Evolutionary conservation across 2,797 vertebrate genomes (phyloP), one percentile per base, ranked within the genome.

Genomic region (Odontamblyopus rebecca): DNA sequence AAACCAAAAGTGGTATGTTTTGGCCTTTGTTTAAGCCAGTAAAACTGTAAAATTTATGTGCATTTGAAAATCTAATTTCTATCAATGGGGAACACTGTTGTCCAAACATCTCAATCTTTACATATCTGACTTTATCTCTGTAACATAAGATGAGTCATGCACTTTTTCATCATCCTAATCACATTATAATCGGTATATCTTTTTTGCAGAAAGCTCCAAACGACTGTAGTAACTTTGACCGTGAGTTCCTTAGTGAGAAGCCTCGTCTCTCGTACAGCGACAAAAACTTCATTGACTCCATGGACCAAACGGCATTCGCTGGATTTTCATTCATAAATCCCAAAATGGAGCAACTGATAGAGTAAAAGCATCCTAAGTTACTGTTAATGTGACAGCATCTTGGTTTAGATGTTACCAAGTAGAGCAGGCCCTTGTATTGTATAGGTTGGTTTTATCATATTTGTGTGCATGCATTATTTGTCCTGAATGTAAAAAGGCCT

Each of bases 231-330:
- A 99, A 99, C 93, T 99, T 99, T 6, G 98, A 99, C 89, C 93
- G 96, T 19, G 98, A 99, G 86, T 99, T 99, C 88, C 94, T 99
- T 75, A 97, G 92, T 0, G 98, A 99, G 93, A 99, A 99, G 88
- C 94, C 98, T 0, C 96, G 95, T 38, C 79, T 99, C 38, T 99
- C 98, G 19, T 91, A 95, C 92, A 95, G 96, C 0, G 98, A 99
- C 76, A 99, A 99, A 93, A 96, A 96, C 89, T 94, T 99, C 85
- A 98, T 99, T 0, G 97, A 99, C 80, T 99, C 98, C 85, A 99
- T 99, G 96, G 98, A 99, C 89, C 98, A 98, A 83, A 72, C 92
- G 0, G 97, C 97, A 0, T 99, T 99, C 7, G 83, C 80, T 5
- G 98, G 97, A 56, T 99, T 99, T 89, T 99, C 98, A 9, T 99